Conservation (phyloP, 2,888 invertebrate species). For the Polyploca ridens region DNA sequence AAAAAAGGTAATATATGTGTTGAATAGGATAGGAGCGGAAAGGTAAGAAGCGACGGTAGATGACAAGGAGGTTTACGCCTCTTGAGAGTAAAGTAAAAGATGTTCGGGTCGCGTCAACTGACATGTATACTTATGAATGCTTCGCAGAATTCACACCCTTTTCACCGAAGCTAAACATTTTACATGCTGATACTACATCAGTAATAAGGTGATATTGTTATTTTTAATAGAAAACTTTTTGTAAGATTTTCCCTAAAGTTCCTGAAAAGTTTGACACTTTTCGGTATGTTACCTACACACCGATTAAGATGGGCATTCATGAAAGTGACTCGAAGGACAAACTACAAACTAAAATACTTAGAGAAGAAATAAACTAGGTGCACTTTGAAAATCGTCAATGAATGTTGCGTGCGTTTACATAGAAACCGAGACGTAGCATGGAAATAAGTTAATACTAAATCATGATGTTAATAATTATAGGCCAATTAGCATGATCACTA, state of each 20-base stretch:
- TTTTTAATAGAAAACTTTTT: constrained; percentile 30
- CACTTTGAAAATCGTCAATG: no score
- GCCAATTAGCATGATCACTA: no score
- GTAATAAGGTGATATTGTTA: constrained; percentile 51
- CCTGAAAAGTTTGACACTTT: background rate
- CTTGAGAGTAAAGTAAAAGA: constrained; percentile 70
- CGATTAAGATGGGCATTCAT: no score
- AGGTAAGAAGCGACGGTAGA: constrained; percentile 64
- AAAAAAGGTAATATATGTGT: constrained; percentile 29
- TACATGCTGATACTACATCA: constrained; percentile 48
- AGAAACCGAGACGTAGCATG: no score
- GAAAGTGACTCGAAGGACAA: no score
- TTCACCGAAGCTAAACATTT: constrained; percentile 56
- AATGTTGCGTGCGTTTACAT: no score
- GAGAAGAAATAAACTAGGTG: no score
- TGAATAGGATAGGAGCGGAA: constrained; percentile 43
- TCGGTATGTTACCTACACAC: no score
- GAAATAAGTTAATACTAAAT: no score
- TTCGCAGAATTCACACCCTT: constrained; percentile 56
- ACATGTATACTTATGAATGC: constrained; percentile 72
- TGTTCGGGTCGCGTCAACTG: constrained; percentile 71
- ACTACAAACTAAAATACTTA: no score
- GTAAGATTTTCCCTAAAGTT: background rate
- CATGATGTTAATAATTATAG: no score
- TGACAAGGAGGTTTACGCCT: constrained; percentile 65